A percentile compares a stretch with the other conserved stretches of the same genome.
phyloP scores from a whole-genome alignment of 2,888 invertebrate species.

The Sphaerophoria taeniata region DNA sequence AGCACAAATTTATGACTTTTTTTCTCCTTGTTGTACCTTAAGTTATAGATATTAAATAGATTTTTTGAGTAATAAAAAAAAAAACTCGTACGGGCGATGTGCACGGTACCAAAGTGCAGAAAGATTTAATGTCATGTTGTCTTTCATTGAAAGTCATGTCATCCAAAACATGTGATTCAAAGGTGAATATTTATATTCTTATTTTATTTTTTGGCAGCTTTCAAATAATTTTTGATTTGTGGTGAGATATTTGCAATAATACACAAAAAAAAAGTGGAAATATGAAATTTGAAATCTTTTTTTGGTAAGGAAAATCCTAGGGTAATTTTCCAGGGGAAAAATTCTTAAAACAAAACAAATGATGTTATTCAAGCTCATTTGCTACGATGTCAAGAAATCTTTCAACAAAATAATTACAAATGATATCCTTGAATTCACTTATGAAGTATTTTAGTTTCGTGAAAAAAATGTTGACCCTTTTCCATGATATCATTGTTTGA shows the following conservation, averaged over 20 bases:
- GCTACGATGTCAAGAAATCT: no score
- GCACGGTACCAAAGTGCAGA: constrained; percentile 4
- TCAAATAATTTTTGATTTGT: background rate
- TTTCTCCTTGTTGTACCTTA: background rate
- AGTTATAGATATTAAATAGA: background rate
- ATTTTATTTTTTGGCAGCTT: background rate
- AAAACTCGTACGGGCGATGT: background rate
- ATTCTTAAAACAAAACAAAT: no score
- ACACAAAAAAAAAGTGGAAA: no score
- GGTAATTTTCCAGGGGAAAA: no score
- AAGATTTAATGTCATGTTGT: constrained; percentile 10
- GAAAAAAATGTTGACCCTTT: no score
- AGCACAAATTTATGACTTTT: constrained; percentile 13
- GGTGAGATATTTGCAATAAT: background rate
- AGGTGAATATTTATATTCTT: background rate
- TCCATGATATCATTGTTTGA: no score
- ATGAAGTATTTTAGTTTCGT: no score
- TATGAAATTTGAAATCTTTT: no score
- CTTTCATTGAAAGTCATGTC: constrained; percentile 14
- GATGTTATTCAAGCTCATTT: no score
- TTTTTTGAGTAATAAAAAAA: background rate
- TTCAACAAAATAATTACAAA: no score
- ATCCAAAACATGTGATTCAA: background rate
- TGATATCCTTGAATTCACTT: no score
- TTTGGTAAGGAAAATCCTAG: no score